Evolutionary conservation across 2,888 invertebrate genomes (phyloP), one percentile per base, ranked within the genome.

Genomic region (Aromia moschata): DNA sequence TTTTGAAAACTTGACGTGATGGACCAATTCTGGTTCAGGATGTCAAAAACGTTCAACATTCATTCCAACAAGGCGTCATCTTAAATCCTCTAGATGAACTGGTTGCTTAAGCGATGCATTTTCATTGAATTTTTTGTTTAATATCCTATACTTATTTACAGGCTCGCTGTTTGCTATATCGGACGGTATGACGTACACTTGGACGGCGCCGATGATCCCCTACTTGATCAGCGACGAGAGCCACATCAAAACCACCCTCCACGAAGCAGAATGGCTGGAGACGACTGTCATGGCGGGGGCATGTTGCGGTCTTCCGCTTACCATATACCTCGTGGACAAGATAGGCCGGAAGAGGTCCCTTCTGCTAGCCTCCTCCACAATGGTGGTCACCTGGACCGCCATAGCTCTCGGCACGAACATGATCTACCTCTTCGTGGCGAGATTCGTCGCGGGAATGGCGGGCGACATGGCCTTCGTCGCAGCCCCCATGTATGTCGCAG

Each of bases 131-230:
- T 38, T 38, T 17, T 2, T 44, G 7, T 25, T 25, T 44, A n/a
- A 10, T 9, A 9, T 12, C 15, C n/a, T n/a, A 18, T 18, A 7
- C n/a, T 44, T 25, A 12, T 52, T 45, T 45, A 4, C 37, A 55
- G 55, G 44, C 17, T 55, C 55, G 1, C 31, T 55, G 1, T 57
- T 54, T 38, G 79, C 79, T 5, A 76, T 81, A 46, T 78, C 80
- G 14, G 81, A 81, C 74, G 81, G 81, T 33, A 80, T 81, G 77
- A 78, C 79, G 64, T 81, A 81, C 45, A 79, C 78, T 10, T 81
- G 81, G 81, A 78, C 80, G 10, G 77, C 80, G 1, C 80, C 81
- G 2, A 71, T 78, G 2, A 72, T 80, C 3, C 81, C 80, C 0
- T 69, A 78, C 14, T 68, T 81, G 0, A 60, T 75, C 40, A 54